Evolutionary conservation across 2,113 vertebrate species (phyloP), one percentile per base, ranked within the genome.

Genomic region (Pachycephala philippinensis): DNA sequence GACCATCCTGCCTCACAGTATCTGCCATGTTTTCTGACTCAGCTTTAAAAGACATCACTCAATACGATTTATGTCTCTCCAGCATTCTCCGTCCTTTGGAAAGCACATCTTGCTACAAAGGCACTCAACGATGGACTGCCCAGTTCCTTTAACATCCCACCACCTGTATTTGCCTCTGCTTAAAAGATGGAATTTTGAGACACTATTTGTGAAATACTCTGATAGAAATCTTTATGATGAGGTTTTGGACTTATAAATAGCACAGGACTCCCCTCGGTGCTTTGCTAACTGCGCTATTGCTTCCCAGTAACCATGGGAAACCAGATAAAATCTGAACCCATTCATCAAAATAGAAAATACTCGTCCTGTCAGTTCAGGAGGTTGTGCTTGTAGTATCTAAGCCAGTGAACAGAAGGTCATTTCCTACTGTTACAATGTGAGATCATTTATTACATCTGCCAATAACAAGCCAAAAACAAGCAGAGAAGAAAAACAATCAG

Each of bases 251-350:
- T 52, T 79, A 83, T 57, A 93, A 96, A 96, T 85, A 95, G 86
- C 49, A 85, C 57, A 85, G 79, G 74, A 82, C 50, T 35, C 35
- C 40, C 74, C n/a, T n/a, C 39, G 33, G 65, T 94, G 57, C 69
- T 87, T 85, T 7, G 1, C 53, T 85, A 70, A 45, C 66, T 54
- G 59, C 6, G 13, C 45, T 89, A 49, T 70, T 4, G 13, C 84
- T 93, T 91, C 90, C 75, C 82, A 80, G 89, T 95, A 90, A 89
- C 93, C 90, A 96, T 21, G 90, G 90, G 93, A 96, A 93, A 96
- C 87, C 87, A 83, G 85, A 90, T 47, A 66, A 96, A 90, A 95
- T 69, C 70, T 88, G 87, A 88, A 80, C 6, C 90, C 89, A 91
- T 91, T 94, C 89, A 95, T 94, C 91, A 89, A 66, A 91, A 47